These are phyloP conservation scores for Leptinotarsa texana DNA, from an alignment of 1,140 invertebrate species.

Conservation along the genomic window DNA sequence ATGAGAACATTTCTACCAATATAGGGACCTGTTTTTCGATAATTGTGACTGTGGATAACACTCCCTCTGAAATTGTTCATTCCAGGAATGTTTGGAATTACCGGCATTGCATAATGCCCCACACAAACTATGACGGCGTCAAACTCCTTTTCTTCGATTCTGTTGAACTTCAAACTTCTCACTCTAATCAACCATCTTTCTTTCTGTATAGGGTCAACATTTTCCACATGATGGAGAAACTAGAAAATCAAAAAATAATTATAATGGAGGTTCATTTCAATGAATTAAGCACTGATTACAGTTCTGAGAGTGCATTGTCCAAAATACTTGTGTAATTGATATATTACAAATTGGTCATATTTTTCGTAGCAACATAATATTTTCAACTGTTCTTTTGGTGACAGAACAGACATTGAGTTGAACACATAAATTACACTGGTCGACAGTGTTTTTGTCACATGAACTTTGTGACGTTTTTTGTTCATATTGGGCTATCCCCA, in stretches of 20 bases:
- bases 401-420: too few relatives aligned
- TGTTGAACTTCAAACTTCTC: conserved; percentile 54
- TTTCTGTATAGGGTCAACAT: conserved; percentile 44
- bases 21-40: conserved; percentile 64
- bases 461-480: too few relatives aligned
- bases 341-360: too few relatives aligned
- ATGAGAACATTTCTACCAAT: conserved; percentile 64
- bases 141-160: conserved; percentile 52
- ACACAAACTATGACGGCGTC: conserved; percentile 70
- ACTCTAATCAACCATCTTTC: conserved; percentile 55
- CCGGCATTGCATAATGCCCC: conserved; percentile 69
- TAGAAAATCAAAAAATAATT: conserved; percentile 20
- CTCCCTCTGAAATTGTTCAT: conserved; percentile 62
- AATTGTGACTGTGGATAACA: conserved; percentile 69
- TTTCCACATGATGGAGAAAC: conserved; percentile 49
- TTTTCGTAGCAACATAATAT: too few relatives aligned
- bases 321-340: too few relatives aligned
- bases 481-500: too few relatives aligned
- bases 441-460: too few relatives aligned
- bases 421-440: too few relatives aligned
- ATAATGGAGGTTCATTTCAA: too few relatives aligned
- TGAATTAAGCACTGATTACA: too few relatives aligned
- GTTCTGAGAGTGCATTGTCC: too few relatives aligned
- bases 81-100: conserved; percentile 62
- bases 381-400: too few relatives aligned